Percentiles rank a stretch among this genome's conserved stretches.
Conservation (phyloP, 2,797 vertebrate species). For the Oryzias dopingdopingensis region DNA sequence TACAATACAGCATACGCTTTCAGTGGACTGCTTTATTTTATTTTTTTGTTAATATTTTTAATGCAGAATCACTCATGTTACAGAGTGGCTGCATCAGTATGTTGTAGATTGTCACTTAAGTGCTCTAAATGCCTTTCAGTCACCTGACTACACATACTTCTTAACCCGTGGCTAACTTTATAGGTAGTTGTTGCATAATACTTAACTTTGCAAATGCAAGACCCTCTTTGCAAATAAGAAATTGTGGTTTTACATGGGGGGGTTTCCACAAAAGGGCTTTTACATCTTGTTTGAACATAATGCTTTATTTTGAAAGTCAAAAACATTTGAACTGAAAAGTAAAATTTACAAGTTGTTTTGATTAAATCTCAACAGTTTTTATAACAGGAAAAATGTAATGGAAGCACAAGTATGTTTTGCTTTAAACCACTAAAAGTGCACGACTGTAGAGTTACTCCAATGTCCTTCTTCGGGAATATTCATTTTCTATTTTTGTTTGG, state of each 20-base stretch:
- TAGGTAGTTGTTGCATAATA: not conserved
- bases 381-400: not conserved
- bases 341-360: too few species aligned
- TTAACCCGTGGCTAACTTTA: constrained; percentile 2
- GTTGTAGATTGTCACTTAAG: constrained; percentile 30
- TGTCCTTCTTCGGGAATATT: not conserved
- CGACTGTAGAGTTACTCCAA: constrained; percentile 40
- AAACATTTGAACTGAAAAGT: too few species aligned
- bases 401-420: not conserved
- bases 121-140: constrained; percentile 57
- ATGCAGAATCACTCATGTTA: constrained; percentile 4
- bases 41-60: not conserved
- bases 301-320: too few species aligned
- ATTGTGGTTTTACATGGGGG: too few species aligned
- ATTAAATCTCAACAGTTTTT: too few species aligned
- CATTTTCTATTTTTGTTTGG: constrained; percentile 47
- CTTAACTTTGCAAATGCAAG: too few species aligned
- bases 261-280: too few species aligned
- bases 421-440: constrained; percentile 6
- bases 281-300: too few species aligned
- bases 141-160: constrained; percentile 39
- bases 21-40: constrained; percentile 15
- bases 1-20: constrained; percentile 56
- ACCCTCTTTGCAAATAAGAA: too few species aligned
- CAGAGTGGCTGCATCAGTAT: constrained; percentile 17